A percentile compares a stretch with the other conserved stretches of the same genome.
These are phyloP conservation scores for Danio rerio DNA, from an alignment of 2,113 vertebrate genomes.

Conservation along the genomic window DNA sequence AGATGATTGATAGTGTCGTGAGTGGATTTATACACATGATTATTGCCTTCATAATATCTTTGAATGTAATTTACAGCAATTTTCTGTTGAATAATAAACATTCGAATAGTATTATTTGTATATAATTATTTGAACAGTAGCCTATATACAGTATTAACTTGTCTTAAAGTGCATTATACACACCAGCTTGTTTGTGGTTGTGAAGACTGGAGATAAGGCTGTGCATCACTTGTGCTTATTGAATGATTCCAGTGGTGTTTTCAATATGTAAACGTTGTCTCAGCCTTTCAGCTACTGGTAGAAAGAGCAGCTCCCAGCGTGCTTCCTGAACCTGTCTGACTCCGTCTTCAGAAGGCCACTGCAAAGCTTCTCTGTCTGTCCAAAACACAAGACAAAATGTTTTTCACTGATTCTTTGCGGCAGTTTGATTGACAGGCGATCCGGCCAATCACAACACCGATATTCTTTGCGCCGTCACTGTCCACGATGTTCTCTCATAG, in stretches of 20 bases:
- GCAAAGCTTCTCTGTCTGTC: conserved; percentile 83
- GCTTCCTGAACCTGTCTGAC: conserved; percentile 77
- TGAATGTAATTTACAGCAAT: too few relatives aligned
- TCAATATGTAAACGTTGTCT: conserved; percentile 74
- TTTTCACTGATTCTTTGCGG: conserved; percentile 38
- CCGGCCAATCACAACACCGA: too few relatives aligned
- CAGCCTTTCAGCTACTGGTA: conserved; percentile 87
- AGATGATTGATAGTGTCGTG: conserved; percentile 22
- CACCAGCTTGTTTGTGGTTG: not conserved
- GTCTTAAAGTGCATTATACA: conserved; percentile 46
- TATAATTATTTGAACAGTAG: too few relatives aligned
- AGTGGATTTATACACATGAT: not conserved
- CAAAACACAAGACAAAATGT: conserved; percentile 64
- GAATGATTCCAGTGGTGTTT: conserved; percentile 41
- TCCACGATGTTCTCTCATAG: too few relatives aligned
- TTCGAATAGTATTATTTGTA: not conserved
- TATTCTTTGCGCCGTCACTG: too few relatives aligned
- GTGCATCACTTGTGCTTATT: not conserved
- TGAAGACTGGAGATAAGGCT: not conserved
- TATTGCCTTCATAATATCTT: too few relatives aligned
- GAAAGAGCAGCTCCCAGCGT: conserved; percentile 91
- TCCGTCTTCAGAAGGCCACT: conserved; percentile 73
- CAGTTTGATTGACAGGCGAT: too few relatives aligned
- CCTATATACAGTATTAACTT: not conserved
- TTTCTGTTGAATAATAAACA: not conserved